Evolutionary conservation across 2,797 vertebrate species (phyloP).

Genomic region (Micrastur ruficollis): DNA sequence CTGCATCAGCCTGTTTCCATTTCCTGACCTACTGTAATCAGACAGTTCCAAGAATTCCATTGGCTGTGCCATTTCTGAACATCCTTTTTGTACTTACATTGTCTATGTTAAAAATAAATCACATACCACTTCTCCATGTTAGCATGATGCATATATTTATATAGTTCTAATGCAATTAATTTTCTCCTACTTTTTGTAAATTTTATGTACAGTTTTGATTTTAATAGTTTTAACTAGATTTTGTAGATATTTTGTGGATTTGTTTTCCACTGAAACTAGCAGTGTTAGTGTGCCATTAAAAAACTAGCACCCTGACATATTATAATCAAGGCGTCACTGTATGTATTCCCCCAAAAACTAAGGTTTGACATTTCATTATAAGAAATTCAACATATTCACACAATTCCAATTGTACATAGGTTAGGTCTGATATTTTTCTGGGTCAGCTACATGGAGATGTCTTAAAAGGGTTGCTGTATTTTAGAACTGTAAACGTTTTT

Average conservation of each 20-base stretch:
- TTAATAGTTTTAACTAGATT: slow-evolving; percentile 89
- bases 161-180: slow-evolving; percentile 84
- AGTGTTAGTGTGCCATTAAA: slow-evolving; percentile 80
- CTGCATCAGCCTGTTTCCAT: slow-evolving; percentile 45
- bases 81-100: slow-evolving; percentile 72
- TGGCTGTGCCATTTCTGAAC: slow-evolving; percentile 73
- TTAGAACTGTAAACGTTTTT: slow-evolving; percentile 75
- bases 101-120: slow-evolving; percentile 71
- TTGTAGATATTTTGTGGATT: slow-evolving; percentile 92
- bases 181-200: slow-evolving; percentile 89
- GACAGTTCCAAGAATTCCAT: slow-evolving; percentile 16
- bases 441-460: slow-evolving; percentile 75
- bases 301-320: slow-evolving; percentile 72
- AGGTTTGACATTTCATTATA: slow-evolving; percentile 70
- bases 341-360: slow-evolving; percentile 67
- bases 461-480: slow-evolving; percentile 88
- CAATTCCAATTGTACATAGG: slow-evolving; percentile 78
- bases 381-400: slow-evolving; percentile 62
- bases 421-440: slow-evolving; percentile 79
- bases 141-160: slow-evolving; percentile 89
- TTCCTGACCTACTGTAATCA: slow-evolving; percentile 60
- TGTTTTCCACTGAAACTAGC: slow-evolving; percentile 82
- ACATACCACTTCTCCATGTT: slow-evolving; percentile 71
- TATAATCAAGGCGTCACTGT: slow-evolving; percentile 77
- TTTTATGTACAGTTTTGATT: slow-evolving; percentile 99